Evolutionary conservation across 2,888 invertebrate genomes (phyloP), one percentile per base, ranked within the genome.

Genomic region (Tipula lateralis): DNA sequence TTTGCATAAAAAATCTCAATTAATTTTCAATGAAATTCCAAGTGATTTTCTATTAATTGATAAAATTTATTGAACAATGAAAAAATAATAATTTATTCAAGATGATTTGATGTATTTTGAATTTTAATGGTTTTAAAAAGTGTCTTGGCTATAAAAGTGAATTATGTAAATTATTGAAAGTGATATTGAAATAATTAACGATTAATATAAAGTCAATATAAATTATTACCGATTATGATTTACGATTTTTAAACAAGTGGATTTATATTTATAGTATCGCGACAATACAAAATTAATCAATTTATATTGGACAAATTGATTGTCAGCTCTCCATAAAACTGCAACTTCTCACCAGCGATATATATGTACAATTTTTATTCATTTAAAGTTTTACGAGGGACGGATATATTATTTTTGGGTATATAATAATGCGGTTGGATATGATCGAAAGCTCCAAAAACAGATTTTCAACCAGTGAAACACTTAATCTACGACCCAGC

Each of bases 41-140:
- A 66, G 24, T 66, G 66, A 24, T 66, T 66, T 66, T 2, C 24
- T 9, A 66, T 9, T 24, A 24, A 66, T 66, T 66, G 24, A 66
- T 66, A 66, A 66, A 66, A 24, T 66, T 66, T 66, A 66, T 66
- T 66, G 66, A 66, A 50, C 44, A 50, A 39, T 50, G 24, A 66
- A 24, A 24, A 24, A 24, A 66, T n/a, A 66, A 24, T 66, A 66
- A 66, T 66, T 66, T 66, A 66, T 66, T 66, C 66, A 66, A 66
- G 66, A 66, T 50, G 44, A 50, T 50, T 50, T 50, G 66, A 66
- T 66, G 66, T 24, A 24, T 66, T 66, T 66, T 66, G 66, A 66
- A 66, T 66, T 24, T 66, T 66, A 24, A 66, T 66, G 2, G 66
- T 66, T 66, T 44, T 9, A 24, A 66, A 66, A 66, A 66, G 66